phyloP scores from a whole-genome alignment of 2,113 vertebrate species.

The Mesitornis unicolor region DNA sequence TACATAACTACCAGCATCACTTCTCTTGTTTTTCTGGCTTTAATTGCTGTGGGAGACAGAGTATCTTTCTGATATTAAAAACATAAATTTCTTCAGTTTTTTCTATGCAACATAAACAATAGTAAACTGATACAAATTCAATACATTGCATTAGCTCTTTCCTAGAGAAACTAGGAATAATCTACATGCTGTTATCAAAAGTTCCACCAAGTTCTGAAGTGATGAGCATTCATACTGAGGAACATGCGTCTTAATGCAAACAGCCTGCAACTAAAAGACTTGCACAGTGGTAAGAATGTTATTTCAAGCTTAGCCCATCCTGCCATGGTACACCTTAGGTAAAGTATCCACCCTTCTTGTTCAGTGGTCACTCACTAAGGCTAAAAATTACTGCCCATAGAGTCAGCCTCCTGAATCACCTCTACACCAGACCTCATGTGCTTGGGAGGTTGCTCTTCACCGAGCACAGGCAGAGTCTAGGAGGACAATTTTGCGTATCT shows the following conservation, averaged over 20 bases:
- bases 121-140: background rate
- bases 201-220: background rate
- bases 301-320: background rate
- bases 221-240: background rate
- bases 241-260: background rate
- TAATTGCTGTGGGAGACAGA: background rate
- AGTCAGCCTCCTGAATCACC: background rate
- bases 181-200: background rate
- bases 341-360: background rate
- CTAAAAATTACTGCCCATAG: background rate
- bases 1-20: background rate
- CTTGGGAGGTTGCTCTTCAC: no score
- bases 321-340: background rate
- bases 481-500: background rate
- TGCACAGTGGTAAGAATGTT: background rate
- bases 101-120: background rate
- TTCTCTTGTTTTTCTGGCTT: background rate
- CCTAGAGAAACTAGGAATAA: background rate
- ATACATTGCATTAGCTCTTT: background rate
- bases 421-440: fast-evolving
- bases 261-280: background rate
- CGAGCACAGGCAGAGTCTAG: background rate
- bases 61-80: background rate
- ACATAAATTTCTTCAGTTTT: background rate
- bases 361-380: background rate